A percentile compares a stretch with the other conserved stretches of the same genome.
phyloP scores from a whole-genome alignment of 2,888 invertebrate genomes.

The Tineola bisselliella region DNA sequence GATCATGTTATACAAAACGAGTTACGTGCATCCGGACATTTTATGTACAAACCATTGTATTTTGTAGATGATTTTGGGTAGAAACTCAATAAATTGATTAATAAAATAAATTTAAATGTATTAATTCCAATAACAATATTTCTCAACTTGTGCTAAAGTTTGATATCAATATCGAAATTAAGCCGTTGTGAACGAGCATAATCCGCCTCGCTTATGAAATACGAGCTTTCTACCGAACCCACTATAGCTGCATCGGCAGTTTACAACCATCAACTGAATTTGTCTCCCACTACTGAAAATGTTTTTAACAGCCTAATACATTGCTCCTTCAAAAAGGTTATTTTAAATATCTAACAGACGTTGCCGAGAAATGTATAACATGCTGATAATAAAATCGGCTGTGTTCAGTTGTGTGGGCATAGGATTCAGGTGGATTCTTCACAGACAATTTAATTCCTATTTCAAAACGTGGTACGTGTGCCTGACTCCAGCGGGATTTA shows the following conservation, averaged over 20 bases:
- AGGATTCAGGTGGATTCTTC: conserved; percentile 28
- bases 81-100: background rate
- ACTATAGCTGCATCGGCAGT: conserved; percentile 24
- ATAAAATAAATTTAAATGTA: background rate
- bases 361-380: background rate
- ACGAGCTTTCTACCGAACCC: conserved; percentile 22
- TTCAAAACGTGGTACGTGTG: conserved; percentile 40
- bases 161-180: background rate
- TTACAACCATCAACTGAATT: background rate
- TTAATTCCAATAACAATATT: background rate
- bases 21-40: background rate
- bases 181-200: background rate
- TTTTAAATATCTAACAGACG: no score
- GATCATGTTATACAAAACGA: background rate
- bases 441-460: conserved; percentile 56
- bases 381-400: background rate
- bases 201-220: conserved; percentile 4
- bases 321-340: background rate
- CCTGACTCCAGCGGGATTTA: conserved; percentile 20
- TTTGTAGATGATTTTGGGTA: background rate
- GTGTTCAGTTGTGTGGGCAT: background rate
- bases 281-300: background rate
- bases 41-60: background rate
- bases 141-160: background rate
- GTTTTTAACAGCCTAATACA: background rate